Conservation (phyloP, 2,113 vertebrate species). For the Tragelaphus scriptus region DNA sequence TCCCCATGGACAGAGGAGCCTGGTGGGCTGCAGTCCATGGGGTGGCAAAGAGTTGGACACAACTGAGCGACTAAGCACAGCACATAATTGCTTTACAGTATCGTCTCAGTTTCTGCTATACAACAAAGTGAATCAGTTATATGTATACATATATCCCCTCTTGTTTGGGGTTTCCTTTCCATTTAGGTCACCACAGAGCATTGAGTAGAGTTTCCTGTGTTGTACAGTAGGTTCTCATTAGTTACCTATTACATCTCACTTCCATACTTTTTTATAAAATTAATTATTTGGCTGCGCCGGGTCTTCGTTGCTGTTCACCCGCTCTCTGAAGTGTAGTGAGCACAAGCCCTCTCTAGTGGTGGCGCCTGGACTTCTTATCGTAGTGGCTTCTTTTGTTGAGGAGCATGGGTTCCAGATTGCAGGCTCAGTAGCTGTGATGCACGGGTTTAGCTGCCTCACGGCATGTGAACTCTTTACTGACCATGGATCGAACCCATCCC, state of each 20-base stretch:
- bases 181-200: not conserved
- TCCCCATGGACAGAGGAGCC: not conserved
- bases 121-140: not conserved
- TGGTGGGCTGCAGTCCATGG: not conserved
- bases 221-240: not conserved
- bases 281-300: not conserved
- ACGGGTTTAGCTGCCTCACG: not conserved
- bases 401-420: not conserved
- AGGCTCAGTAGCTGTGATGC: not conserved
- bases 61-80: not conserved
- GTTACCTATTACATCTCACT: not conserved
- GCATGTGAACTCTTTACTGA: not conserved
- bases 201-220: not conserved
- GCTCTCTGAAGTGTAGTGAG: not conserved
- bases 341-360: accelerated
- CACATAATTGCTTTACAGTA: not conserved
- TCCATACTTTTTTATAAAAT: not conserved
- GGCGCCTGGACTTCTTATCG: not conserved
- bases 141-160: not conserved
- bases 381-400: not conserved
- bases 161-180: not conserved
- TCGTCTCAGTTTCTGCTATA: not conserved
- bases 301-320: not conserved
- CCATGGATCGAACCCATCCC: not conserved
- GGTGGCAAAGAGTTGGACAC: not conserved